A percentile compares a stretch with the other conserved stretches of the same genome.
Conservation (phyloP, 1,140 invertebrate species). For the Leptinotarsa lineolata region DNA sequence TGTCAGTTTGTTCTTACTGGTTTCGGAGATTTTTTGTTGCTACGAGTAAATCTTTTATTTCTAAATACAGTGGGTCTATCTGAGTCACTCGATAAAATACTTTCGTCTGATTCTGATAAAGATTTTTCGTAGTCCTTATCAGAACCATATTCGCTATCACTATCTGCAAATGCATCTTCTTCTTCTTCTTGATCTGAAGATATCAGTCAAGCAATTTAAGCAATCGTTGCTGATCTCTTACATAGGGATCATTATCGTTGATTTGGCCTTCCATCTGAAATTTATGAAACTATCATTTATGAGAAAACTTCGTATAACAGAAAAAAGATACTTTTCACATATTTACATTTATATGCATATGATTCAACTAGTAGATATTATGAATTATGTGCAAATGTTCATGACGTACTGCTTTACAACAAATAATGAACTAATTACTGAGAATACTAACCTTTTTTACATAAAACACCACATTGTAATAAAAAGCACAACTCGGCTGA, state of each 20-base stretch:
- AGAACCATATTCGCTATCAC: slow-evolving; percentile 11
- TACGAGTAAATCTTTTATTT: neutral
- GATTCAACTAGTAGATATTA: neutral
- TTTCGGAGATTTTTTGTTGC: slow-evolving; percentile 2
- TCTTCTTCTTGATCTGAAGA: neutral
- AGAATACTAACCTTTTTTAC: slow-evolving; percentile 7
- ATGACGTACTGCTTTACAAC: neutral
- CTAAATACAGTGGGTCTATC: neutral
- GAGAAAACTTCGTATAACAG: neutral
- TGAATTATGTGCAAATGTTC: slow-evolving; percentile 14
- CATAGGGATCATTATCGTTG: neutral
- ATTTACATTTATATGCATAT: neutral
- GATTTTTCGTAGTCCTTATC: slow-evolving; percentile 10
- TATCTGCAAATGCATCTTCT: slow-evolving; percentile 14
- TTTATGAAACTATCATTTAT: neutral
- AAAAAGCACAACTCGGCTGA: neutral
- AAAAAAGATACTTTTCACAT: neutral
- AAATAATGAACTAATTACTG: slow-evolving; percentile 7
- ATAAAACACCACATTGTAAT: slow-evolving; percentile 7
- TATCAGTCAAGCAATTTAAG: neutral
- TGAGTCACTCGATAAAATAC: slow-evolving; percentile 4
- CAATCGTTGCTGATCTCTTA: neutral
- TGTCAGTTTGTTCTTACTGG: neutral
- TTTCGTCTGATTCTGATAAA: slow-evolving; percentile 18
- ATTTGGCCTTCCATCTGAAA: neutral